Percentiles rank a stretch among this genome's conserved stretches.
Evolutionary conservation across 2,888 invertebrate species (phyloP).

Genomic region (Eumacrocentrus americanus): DNA sequence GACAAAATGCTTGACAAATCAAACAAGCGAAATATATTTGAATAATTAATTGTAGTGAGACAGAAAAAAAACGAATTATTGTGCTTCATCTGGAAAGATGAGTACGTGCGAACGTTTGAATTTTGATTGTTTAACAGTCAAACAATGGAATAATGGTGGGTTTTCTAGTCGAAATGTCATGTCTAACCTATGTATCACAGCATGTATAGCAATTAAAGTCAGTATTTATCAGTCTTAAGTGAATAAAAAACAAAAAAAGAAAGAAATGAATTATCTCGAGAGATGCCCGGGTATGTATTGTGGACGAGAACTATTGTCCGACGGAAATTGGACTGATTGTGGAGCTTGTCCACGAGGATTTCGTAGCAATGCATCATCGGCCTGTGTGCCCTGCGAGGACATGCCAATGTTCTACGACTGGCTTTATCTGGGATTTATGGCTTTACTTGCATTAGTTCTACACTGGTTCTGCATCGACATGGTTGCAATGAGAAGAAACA

Average conservation of each 20-base stretch:
- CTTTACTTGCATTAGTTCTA: conserved; percentile 81
- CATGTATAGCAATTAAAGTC: too few species aligned
- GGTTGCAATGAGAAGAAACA: conserved; percentile 76
- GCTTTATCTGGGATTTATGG: conserved; percentile 94
- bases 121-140: background rate
- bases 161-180: background rate
- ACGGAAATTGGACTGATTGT: conserved; percentile 80
- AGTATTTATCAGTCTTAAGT: too few species aligned
- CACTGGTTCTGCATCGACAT: conserved; percentile 94
- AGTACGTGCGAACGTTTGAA: background rate
- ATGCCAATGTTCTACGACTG: conserved; percentile 86
- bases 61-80: too few species aligned
- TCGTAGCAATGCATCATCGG: conserved; percentile 73
- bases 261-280: conserved; percentile 40
- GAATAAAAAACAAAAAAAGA: background rate
- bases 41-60: background rate
- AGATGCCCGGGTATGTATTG: conserved; percentile 85
- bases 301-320: conserved; percentile 71
- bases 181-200: conserved; percentile 4
- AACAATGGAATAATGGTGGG: background rate
- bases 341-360: conserved; percentile 87
- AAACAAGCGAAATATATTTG: background rate
- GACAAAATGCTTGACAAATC: background rate
- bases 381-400: conserved; percentile 78
- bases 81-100: too few species aligned